Evolutionary conservation across 2,888 invertebrate species (phyloP).

Genomic region (Hypomecis atomaria): DNA sequence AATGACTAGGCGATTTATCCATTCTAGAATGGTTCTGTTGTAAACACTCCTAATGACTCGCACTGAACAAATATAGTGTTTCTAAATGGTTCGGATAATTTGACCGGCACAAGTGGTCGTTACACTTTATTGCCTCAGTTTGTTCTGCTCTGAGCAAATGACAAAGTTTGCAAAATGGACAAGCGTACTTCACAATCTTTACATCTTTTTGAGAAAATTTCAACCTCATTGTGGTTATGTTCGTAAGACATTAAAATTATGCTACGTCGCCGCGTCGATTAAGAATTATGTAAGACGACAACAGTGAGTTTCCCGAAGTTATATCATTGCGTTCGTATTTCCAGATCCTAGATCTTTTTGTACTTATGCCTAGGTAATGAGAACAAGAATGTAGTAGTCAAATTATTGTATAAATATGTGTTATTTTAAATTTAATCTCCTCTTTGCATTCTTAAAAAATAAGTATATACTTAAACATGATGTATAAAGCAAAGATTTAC

Average conservation of each 20-base stretch:
- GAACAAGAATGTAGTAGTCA: too few species aligned
- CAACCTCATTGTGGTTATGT: slow-evolving; percentile 15
- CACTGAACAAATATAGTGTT: slow-evolving; percentile 30
- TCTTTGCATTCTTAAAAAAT: too few species aligned
- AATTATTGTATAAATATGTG: too few species aligned
- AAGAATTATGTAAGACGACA: slow-evolving; percentile 21
- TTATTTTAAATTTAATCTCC: too few species aligned
- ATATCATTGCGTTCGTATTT: slow-evolving; percentile 7
- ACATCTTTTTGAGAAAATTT: slow-evolving; percentile 23
- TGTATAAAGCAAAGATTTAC: too few species aligned
- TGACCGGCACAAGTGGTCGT: slow-evolving; percentile 30
- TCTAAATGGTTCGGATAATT: slow-evolving; percentile 32
- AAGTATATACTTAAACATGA: too few species aligned
- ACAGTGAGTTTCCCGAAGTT: slow-evolving; percentile 14
- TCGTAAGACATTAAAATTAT: slow-evolving; percentile 19
- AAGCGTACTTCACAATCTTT: slow-evolving; percentile 15
- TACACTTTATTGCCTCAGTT: slow-evolving; percentile 25
- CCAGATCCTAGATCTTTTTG: background rate
- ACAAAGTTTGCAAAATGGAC: slow-evolving; percentile 24
- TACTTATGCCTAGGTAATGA: too few species aligned
- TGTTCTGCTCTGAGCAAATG: slow-evolving; percentile 21
- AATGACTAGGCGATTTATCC: slow-evolving; percentile 47
- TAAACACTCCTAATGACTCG: slow-evolving; percentile 33
- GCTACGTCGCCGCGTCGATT: slow-evolving; percentile 24
- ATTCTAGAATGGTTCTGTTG: slow-evolving; percentile 39